phyloP scores from a whole-genome alignment of 1,140 invertebrate species.

The Sminthurides bifidus region DNA sequence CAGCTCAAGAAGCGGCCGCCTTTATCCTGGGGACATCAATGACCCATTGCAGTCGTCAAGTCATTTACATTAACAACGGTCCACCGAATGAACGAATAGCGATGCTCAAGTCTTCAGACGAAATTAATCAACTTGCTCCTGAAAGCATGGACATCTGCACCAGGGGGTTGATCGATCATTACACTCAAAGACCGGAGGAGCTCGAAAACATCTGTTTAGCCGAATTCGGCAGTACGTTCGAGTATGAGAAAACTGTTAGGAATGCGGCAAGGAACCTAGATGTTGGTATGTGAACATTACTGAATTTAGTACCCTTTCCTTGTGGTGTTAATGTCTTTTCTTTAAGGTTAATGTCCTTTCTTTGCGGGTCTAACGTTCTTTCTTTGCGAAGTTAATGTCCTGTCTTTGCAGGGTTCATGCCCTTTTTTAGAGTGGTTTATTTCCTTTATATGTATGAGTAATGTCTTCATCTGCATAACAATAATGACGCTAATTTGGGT shows the following conservation, averaged over 20 bases:
- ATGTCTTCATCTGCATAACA: not conserved
- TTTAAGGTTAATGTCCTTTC: not conserved
- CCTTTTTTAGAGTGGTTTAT: not conserved
- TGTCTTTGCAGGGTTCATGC: not conserved
- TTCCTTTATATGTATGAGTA: too few relatives aligned
- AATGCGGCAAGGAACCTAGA: not conserved
- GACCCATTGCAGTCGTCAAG: not conserved
- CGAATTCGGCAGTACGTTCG: not conserved
- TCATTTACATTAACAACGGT: not conserved
- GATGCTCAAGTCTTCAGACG: not conserved
- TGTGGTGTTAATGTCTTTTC: not conserved
- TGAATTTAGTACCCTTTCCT: not conserved
- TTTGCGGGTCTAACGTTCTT: not conserved
- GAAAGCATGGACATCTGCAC: conserved; percentile 9
- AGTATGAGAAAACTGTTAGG: not conserved
- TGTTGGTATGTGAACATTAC: not conserved
- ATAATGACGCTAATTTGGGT: not conserved
- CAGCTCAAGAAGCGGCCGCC: conserved; percentile 10
- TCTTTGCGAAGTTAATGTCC: not conserved
- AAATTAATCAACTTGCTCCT: not conserved
- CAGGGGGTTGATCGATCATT: conserved; percentile 10
- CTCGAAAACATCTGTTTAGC: conserved; percentile 14
- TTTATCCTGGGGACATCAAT: not conserved
- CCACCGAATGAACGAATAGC: not conserved
- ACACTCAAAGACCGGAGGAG: conserved; percentile 4